Evolutionary conservation across 2,888 invertebrate species (phyloP), one percentile per base, ranked within the genome.

Genomic region (Drosophila falleni): DNA sequence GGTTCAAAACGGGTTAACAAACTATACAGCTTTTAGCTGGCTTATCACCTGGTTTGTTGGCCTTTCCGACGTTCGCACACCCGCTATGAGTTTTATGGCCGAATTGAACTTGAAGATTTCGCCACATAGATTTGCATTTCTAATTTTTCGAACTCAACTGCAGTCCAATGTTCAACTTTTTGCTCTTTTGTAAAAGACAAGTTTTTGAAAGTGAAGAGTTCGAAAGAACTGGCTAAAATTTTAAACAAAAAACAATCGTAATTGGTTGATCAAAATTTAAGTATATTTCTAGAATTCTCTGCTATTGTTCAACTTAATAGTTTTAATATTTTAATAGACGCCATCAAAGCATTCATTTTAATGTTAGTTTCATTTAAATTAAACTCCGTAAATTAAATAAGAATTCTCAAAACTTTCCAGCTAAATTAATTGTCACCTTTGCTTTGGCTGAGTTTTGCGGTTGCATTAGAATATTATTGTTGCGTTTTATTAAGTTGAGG

Each of bases 31-130:
- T 69, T 75, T 84, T 66, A 54, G 56, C 65, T 60, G 50, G 56
- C 65, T 74, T 82, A 61, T 81, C 80, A 82, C 80, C 72, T 77
- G 77, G 74, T 73, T 72, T 74, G 71, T 69, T 78, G 75, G 75
- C 74, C 79, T 74, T 81, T 78, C 23, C 58, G 51, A 31, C 47
- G 47, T n/a, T 50, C 33, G 59, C 63, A 62, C 81, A 83, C 81
- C 81, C 77, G 80, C 72, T 61, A 80, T 66, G 65, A 74, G 75
- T 80, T 87, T 88, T 69, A 85, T 86, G 62, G 69, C 53, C 84
- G 63, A 69, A 74, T 87, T 87, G 89, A 86, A 89, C 89, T 89
- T 86, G 89, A 87, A 80, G 63, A 62, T 79, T 71, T 71, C 69
- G 74, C 67, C 74, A 77, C 26, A 46, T 42, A 74, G 46, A 86